Evolutionary conservation across 2,113 vertebrate genomes (phyloP).

Genomic region (Xiphias gladius): DNA sequence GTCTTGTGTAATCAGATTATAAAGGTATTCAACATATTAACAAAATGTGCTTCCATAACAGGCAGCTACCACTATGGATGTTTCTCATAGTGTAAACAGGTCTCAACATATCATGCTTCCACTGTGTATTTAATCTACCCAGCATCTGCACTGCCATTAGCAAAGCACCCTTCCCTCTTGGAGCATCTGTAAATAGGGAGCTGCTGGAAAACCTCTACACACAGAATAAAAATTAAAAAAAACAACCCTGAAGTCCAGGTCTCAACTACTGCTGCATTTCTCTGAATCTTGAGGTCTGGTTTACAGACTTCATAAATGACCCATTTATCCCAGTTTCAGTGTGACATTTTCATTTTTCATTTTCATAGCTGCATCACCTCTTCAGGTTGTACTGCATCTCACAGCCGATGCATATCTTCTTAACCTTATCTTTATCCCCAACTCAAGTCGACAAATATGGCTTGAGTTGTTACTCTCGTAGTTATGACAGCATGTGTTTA

Average conservation of each 20-base stretch:
- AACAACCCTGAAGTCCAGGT: neutral
- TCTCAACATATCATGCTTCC: conserved; percentile 51
- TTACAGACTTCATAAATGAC: neutral
- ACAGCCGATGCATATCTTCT: neutral
- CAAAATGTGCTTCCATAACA: conserved; percentile 19
- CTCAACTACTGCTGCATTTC: neutral
- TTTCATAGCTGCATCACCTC: neutral
- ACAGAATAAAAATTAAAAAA: neutral
- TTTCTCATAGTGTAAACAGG: conserved; percentile 42
- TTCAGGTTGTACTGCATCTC: neutral
- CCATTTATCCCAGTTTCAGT: neutral
- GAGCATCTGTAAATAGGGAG: conserved; percentile 22
- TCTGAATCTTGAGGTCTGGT: neutral
- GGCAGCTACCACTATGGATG: conserved; percentile 28
- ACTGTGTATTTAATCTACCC: conserved; percentile 30
- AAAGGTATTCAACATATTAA: conserved; percentile 13
- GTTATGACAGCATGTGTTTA: conserved; percentile 3
- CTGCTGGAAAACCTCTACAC: conserved; percentile 16
- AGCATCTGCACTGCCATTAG: conserved; percentile 43
- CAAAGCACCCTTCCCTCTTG: conserved; percentile 29
- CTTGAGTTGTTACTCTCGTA: neutral
- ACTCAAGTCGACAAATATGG: neutral
- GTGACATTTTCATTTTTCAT: neutral
- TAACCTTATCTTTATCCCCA: neutral
- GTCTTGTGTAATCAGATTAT: conserved; percentile 1